Percentiles rank a stretch among this genome's conserved stretches.
Evolutionary conservation across 2,888 invertebrate species (phyloP).

Genomic region (Teinopalpus imperialis): DNA sequence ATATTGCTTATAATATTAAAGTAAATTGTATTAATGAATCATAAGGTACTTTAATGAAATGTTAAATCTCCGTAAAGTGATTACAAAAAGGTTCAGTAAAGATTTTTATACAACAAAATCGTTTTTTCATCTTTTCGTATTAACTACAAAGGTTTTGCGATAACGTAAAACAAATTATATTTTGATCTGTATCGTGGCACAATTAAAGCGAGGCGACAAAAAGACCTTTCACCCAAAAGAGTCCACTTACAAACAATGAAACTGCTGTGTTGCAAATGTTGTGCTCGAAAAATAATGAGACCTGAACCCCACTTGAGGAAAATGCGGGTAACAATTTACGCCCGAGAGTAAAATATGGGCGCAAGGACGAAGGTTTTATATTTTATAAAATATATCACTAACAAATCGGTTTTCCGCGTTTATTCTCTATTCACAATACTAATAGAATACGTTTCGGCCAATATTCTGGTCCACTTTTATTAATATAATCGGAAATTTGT

Average conservation of each 20-base stretch:
- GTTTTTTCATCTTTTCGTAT: too few relatives aligned
- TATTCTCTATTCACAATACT: too few relatives aligned
- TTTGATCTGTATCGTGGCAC: constrained; percentile 19
- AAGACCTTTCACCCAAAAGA: constrained; percentile 30
- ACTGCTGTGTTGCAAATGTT: constrained; percentile 62
- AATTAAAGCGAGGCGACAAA: constrained; percentile 27
- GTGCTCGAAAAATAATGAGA: constrained; percentile 62
- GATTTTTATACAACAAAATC: background rate
- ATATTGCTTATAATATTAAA: too few relatives aligned
- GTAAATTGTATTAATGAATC: too few relatives aligned
- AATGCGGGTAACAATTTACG: constrained; percentile 35
- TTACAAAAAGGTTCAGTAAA: too few relatives aligned
- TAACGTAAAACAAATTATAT: constrained; percentile 19
- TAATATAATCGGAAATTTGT: too few relatives aligned
- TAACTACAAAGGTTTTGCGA: too few relatives aligned
- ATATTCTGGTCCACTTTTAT: too few relatives aligned
- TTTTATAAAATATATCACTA: constrained; percentile 8
- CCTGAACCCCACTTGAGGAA: constrained; percentile 60
- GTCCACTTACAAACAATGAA: constrained; percentile 41
- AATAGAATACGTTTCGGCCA: too few relatives aligned
- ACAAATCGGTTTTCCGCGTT: background rate
- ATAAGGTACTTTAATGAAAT: too few relatives aligned
- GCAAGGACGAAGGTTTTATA: constrained; percentile 8
- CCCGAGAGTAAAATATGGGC: constrained; percentile 24
- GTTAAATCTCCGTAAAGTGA: too few relatives aligned